Evolutionary conservation across 2,888 invertebrate genomes (phyloP).

Genomic region (Patella ulyssiponensis): DNA sequence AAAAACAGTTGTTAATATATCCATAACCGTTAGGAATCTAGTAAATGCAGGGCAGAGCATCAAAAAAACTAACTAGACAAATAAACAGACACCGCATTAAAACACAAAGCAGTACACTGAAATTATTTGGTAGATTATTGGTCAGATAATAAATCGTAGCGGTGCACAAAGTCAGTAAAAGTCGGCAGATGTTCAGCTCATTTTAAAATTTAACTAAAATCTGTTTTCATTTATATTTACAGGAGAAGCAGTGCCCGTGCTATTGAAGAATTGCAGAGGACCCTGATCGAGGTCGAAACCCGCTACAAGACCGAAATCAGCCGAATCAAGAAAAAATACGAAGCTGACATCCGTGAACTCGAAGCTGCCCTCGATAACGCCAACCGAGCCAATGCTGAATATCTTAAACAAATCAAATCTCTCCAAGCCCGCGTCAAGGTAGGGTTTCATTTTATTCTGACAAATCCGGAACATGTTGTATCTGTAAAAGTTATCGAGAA

Average conservation of each 20-base stretch:
- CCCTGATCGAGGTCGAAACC: slow-evolving; percentile 71
- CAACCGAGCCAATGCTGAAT: slow-evolving; percentile 85
- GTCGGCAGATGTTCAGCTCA: background rate
- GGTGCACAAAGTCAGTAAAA: no score
- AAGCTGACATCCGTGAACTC: slow-evolving; percentile 70
- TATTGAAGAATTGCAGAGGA: slow-evolving; percentile 71
- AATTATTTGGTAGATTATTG: no score
- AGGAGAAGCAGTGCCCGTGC: slow-evolving; percentile 71
- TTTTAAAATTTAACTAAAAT: background rate
- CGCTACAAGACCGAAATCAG: slow-evolving; percentile 71
- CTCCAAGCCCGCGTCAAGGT: slow-evolving; percentile 91
- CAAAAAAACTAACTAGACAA: no score
- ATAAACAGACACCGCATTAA: no score
- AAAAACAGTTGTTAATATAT: no score
- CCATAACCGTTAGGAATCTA: no score
- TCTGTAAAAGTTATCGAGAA: no score
- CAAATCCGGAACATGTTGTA: no score
- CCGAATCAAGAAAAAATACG: slow-evolving; percentile 72
- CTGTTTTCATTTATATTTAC: slow-evolving; percentile 27
- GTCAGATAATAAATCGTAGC: background rate
- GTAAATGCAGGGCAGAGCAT: no score
- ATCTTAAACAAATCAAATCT: slow-evolving; percentile 98
- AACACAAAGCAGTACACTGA: no score
- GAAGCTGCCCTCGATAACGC: slow-evolving; percentile 86
- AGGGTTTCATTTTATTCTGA: slow-evolving; percentile 46